Percentiles rank a stretch among this genome's conserved stretches.
These are phyloP conservation scores for Cyanoderma ruficeps DNA, from an alignment of 2,113 vertebrate species.

Conservation along the genomic window DNA sequence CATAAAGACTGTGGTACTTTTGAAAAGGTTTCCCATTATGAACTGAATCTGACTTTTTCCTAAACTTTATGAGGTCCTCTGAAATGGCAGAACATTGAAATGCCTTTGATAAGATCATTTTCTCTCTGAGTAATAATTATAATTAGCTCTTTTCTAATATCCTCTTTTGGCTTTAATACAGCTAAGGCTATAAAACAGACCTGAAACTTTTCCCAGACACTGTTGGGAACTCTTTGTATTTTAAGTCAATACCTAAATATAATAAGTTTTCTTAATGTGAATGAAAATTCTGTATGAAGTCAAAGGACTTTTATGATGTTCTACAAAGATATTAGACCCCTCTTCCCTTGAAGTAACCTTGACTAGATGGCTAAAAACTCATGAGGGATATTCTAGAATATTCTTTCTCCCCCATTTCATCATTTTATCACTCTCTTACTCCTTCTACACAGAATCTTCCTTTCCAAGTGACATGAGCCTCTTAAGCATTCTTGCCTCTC, in stretches of 20 bases:
- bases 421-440: not conserved
- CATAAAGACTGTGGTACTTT: not conserved
- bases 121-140: slow-evolving; percentile 50
- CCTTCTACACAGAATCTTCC: not conserved
- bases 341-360: not conserved
- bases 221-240: slow-evolving; percentile 19
- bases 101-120: slow-evolving; percentile 48
- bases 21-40: not conserved
- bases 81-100: slow-evolving; percentile 44
- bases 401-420: not conserved
- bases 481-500: not conserved
- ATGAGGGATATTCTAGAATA: not conserved
- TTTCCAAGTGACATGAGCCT: not conserved
- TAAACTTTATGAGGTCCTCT: slow-evolving; percentile 12
- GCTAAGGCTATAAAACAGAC: slow-evolving; percentile 36
- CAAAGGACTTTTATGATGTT: not conserved
- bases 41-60: not conserved
- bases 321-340: not conserved
- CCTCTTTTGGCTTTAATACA: slow-evolving; percentile 47
- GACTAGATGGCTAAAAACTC: not conserved
- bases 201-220: slow-evolving; percentile 32
- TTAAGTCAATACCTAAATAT: slow-evolving; percentile 50
- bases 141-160: slow-evolving; percentile 60
- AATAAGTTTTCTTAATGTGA: slow-evolving; percentile 12
- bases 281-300: not conserved